phyloP scores from a whole-genome alignment of 2,888 invertebrate species.

The Archips crataeganus region DNA sequence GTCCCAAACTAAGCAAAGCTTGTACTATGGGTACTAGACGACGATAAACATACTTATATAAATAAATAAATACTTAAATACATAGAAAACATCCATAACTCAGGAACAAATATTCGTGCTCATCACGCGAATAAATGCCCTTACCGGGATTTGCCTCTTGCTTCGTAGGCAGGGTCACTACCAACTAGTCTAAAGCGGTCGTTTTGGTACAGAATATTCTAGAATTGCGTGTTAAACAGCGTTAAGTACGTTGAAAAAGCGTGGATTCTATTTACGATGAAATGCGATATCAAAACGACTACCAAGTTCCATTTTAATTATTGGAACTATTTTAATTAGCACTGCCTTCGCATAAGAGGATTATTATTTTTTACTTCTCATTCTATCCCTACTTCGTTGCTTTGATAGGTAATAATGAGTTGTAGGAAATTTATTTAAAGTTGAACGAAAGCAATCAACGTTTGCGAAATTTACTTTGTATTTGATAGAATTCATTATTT shows the following conservation, averaged over 20 bases:
- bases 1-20: too few species aligned
- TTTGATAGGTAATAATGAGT: neutral
- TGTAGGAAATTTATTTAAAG: neutral
- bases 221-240: neutral
- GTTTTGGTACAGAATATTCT: neutral
- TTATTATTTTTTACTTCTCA: conserved; percentile 10
- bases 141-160: too few species aligned
- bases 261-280: neutral
- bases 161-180: too few species aligned
- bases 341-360: conserved; percentile 8
- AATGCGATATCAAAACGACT: neutral
- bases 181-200: too few species aligned
- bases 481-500: too few species aligned
- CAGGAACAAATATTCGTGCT: too few species aligned
- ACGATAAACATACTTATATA: too few species aligned
- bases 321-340: conserved; percentile 25
- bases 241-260: neutral
- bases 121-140: too few species aligned
- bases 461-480: too few species aligned
- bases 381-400: neutral
- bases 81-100: too few species aligned
- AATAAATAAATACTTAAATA: too few species aligned
- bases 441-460: neutral
- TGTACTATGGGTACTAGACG: too few species aligned
- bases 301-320: conserved; percentile 7